Evolutionary conservation across 2,888 invertebrate genomes (phyloP).

Genomic region (Lasioglossum leucozonium): DNA sequence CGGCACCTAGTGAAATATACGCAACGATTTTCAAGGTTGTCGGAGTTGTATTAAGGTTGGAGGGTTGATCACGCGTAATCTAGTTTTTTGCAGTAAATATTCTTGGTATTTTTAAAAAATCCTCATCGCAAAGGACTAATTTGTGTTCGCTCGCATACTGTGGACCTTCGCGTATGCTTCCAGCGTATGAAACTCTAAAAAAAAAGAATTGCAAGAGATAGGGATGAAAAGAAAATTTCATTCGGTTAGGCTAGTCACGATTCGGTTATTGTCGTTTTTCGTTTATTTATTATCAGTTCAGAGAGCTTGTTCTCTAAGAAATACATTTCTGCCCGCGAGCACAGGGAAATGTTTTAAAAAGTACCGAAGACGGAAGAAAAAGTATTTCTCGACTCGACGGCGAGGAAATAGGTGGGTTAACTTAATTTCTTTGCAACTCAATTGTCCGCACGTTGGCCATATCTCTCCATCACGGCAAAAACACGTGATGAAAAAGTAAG

Average conservation of each 20-base stretch:
- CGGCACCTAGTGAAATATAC: too few relatives aligned
- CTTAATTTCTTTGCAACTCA: constrained; percentile 5
- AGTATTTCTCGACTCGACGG: background rate
- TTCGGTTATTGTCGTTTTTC: background rate
- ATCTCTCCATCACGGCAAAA: background rate
- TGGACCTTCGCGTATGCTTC: too few relatives aligned
- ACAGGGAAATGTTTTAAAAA: background rate
- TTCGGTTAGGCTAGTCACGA: background rate
- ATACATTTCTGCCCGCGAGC: background rate
- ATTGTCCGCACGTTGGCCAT: background rate
- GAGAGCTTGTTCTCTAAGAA: background rate
- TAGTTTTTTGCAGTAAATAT: too few relatives aligned
- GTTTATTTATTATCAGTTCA: background rate
- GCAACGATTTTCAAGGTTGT: background rate
- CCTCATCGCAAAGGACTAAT: too few relatives aligned
- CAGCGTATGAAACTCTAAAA: too few relatives aligned
- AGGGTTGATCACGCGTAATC: too few relatives aligned
- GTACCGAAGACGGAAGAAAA: background rate
- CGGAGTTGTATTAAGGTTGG: too few relatives aligned
- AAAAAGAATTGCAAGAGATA: too few relatives aligned
- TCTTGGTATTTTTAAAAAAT: too few relatives aligned
- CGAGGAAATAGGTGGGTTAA: background rate
- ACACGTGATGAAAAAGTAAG: constrained; percentile 19
- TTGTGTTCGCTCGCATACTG: too few relatives aligned
- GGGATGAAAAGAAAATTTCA: too few relatives aligned